Evolutionary conservation across 2,888 invertebrate genomes (phyloP).

Genomic region (Deroplatys truncata): DNA sequence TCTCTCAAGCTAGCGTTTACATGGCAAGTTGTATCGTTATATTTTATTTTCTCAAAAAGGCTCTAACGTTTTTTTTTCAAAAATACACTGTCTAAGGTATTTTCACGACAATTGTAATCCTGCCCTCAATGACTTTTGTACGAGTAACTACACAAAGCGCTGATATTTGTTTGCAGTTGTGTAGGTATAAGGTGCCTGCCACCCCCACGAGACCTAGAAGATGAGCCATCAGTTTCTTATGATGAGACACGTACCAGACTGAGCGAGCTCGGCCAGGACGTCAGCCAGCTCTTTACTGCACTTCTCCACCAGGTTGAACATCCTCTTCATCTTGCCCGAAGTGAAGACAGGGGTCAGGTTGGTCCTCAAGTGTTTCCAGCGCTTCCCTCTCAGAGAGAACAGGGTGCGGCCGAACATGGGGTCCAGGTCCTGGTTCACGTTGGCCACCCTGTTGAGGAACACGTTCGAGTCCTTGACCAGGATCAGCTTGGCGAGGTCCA

Average conservation of each 20-base stretch:
- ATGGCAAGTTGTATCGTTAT: too few relatives aligned
- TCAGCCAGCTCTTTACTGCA: constrained; percentile 3
- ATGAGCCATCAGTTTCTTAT: too few relatives aligned
- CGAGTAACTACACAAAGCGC: too few relatives aligned
- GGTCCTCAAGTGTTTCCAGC: constrained; percentile 9
- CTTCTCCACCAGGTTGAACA: constrained; percentile 16
- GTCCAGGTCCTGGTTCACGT: neutral
- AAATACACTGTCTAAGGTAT: too few relatives aligned
- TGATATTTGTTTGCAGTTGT: too few relatives aligned
- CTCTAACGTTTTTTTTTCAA: too few relatives aligned
- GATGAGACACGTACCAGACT: neutral
- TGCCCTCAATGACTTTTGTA: too few relatives aligned
- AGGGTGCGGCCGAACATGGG: constrained; percentile 1
- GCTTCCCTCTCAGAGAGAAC: neutral
- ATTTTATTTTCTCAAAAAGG: too few relatives aligned
- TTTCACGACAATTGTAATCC: too few relatives aligned
- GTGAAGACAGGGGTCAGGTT: constrained; percentile 14
- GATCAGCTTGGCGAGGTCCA: neutral
- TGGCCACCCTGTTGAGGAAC: neutral
- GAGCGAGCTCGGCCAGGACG: neutral
- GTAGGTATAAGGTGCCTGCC: too few relatives aligned
- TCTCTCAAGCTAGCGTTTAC: too few relatives aligned
- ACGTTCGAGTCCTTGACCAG: constrained; percentile 15
- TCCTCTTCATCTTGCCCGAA: constrained; percentile 21
- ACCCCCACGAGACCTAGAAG: too few relatives aligned